Evolutionary conservation across 2,113 vertebrate genomes (phyloP).

Genomic region (Oryzias melastigma): DNA sequence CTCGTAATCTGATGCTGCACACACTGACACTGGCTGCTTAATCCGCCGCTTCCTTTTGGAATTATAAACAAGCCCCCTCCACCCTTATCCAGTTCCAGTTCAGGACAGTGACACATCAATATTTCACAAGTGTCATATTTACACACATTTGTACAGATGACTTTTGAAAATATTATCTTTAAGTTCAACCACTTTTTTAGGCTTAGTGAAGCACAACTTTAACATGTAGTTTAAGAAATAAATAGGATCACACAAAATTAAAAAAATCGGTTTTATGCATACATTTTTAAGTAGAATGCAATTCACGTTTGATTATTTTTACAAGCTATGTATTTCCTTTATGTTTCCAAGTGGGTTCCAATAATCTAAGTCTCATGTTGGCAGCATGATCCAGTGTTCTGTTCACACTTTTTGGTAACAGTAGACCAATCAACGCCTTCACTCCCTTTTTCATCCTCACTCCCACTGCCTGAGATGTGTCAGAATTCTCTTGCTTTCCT

Average conservation of each 20-base stretch:
- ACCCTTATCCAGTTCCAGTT: constrained; percentile 38
- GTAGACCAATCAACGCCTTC: constrained; percentile 45
- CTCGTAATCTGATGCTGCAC: constrained; percentile 67
- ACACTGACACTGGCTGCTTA: constrained; percentile 51
- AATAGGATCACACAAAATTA: no score
- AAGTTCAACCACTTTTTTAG: no score
- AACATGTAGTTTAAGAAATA: neutral
- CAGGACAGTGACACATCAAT: constrained; percentile 41
- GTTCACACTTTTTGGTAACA: constrained; percentile 38
- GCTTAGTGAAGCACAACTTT: no score
- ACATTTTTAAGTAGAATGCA: neutral
- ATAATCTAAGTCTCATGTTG: neutral
- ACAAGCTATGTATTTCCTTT: neutral
- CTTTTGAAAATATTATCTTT: neutral
- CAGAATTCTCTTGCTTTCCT: constrained; percentile 64
- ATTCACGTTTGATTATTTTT: constrained; percentile 10
- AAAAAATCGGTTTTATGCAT: no score
- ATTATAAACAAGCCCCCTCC: constrained; percentile 46
- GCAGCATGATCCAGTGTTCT: constrained; percentile 8
- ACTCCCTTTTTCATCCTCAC: constrained; percentile 24
- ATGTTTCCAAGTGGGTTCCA: neutral
- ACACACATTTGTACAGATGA: neutral
- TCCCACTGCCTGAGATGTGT: constrained; percentile 60
- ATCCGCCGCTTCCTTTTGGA: constrained; percentile 58
- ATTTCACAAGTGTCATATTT: constrained; percentile 12